These are phyloP conservation scores for Patiria miniata DNA, from an alignment of 35 echinoderm and acorn worm species.

Conservation along the genomic window DNA sequence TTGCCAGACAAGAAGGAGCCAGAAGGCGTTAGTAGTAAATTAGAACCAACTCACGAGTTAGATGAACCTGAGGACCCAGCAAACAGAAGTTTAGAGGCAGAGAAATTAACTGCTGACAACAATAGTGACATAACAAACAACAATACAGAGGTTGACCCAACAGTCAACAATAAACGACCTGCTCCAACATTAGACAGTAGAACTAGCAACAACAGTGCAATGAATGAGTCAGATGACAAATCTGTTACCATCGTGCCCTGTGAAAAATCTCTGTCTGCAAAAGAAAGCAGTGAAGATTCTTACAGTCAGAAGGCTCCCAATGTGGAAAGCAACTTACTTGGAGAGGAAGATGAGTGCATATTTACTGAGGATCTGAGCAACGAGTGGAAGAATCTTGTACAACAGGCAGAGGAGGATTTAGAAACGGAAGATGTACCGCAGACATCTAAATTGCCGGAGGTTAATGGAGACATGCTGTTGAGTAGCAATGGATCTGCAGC, in stretches of 20 bases:
- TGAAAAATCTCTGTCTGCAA: neutral
- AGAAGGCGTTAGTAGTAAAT: neutral
- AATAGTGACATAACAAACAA: conserved; percentile 18
- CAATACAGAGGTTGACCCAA: conserved; percentile 3
- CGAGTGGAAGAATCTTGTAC: conserved; percentile 19
- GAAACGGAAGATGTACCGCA: neutral
- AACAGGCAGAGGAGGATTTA: conserved; percentile 49
- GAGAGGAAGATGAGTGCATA: neutral
- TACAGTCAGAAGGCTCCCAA: neutral
- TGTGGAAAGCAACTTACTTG: neutral
- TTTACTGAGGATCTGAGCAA: conserved; percentile 4
- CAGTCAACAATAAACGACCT: neutral
- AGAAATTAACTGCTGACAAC: neutral
- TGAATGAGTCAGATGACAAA: neutral
- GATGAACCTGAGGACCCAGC: neutral
- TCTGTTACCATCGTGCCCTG: neutral
- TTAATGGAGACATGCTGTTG: neutral
- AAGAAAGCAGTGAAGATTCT: neutral
- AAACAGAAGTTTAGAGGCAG: neutral
- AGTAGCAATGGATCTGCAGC: neutral
- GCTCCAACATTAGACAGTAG: neutral
- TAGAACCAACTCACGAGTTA: neutral
- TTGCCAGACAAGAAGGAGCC: neutral
- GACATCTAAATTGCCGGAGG: neutral
- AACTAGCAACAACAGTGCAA: neutral